These are phyloP conservation scores for Atta colombica DNA, from an alignment of 1,140 invertebrate genomes.

Conservation along the genomic window DNA sequence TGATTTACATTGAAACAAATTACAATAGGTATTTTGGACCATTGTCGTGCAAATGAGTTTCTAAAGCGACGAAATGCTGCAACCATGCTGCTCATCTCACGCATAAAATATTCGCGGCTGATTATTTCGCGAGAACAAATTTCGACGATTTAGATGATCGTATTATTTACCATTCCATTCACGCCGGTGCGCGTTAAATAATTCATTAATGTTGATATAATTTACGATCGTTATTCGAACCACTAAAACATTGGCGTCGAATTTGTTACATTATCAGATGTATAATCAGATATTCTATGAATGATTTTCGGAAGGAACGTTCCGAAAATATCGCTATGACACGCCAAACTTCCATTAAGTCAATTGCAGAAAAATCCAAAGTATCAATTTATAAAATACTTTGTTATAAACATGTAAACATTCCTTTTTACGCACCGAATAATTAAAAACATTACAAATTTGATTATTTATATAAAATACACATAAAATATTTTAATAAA, in stretches of 20 bases:
- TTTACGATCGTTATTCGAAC: constrained; percentile 49
- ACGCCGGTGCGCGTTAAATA: constrained; percentile 49
- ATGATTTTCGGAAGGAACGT: constrained; percentile 16
- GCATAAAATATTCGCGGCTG: constrained; percentile 53
- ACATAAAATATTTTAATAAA: background rate
- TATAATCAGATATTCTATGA: constrained; percentile 13
- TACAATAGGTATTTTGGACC: constrained; percentile 16
- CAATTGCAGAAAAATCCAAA: background rate
- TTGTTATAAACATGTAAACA: background rate
- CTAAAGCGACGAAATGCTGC: constrained; percentile 42
- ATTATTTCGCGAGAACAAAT: constrained; percentile 50
- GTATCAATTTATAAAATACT: background rate
- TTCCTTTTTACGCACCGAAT: background rate
- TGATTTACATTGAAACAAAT: constrained; percentile 32
- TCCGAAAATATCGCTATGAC: background rate
- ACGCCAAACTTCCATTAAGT: background rate
- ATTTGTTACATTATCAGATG: constrained; percentile 36
- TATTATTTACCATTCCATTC: constrained; percentile 53
- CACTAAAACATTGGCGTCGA: background rate
- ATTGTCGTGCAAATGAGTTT: constrained; percentile 38
- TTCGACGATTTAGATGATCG: constrained; percentile 40
- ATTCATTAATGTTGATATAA: constrained; percentile 54
- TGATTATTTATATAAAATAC: background rate
- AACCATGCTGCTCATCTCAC: background rate
- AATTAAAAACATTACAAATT: background rate